Conservation (phyloP, 2,113 vertebrate species). For the Helogale parvula region DNA sequence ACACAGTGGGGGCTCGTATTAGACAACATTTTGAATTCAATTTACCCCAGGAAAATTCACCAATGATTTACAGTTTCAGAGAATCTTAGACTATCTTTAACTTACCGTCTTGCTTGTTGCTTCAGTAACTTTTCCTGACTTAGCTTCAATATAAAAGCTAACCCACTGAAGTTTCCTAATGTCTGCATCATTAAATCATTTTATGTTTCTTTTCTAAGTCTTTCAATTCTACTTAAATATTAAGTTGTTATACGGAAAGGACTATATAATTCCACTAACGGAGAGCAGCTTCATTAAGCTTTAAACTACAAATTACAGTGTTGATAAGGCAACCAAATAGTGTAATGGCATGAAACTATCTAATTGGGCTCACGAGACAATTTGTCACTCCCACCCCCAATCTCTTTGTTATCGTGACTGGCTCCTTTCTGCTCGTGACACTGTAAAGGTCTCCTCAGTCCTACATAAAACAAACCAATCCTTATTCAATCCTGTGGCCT, state of each 20-base stretch:
- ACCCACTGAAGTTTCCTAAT: background rate
- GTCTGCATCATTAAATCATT: background rate
- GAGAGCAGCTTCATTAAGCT: background rate
- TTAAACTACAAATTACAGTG: background rate
- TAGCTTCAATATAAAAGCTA: background rate
- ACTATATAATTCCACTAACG: background rate
- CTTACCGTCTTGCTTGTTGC: background rate
- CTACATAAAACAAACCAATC: background rate
- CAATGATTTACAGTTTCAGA: background rate
- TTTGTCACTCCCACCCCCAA: background rate
- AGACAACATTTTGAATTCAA: conserved; percentile 10
- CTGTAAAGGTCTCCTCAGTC: background rate
- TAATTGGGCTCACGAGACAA: background rate
- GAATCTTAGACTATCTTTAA: background rate
- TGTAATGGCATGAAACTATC: background rate
- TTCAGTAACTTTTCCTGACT: background rate
- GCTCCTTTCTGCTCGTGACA: background rate
- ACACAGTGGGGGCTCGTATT: background rate
- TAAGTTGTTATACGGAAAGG: background rate
- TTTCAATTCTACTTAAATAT: background rate
- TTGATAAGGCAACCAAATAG: background rate
- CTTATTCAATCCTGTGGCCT: background rate
- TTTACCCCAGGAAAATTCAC: background rate
- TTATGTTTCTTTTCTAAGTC: background rate
- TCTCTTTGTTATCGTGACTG: background rate